Evolutionary conservation across 1,140 invertebrate genomes (phyloP).

Genomic region (Ylistrum balloti): DNA sequence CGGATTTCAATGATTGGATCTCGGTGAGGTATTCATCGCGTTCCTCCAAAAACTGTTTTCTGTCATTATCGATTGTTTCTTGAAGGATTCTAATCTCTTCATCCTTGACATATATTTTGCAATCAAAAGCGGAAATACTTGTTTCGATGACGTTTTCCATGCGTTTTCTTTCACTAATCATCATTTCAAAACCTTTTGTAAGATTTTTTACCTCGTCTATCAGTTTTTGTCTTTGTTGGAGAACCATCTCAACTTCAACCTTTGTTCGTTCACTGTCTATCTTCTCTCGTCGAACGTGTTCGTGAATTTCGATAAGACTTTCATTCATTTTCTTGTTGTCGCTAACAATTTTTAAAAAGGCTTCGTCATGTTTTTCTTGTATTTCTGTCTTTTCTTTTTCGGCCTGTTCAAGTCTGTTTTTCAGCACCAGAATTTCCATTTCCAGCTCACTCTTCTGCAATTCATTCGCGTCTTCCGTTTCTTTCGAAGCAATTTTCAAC

Average conservation of each 20-base stretch:
- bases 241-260: background rate
- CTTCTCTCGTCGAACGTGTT: background rate
- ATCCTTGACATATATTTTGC: background rate
- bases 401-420: background rate
- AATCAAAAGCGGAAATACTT: background rate
- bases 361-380: background rate
- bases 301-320: background rate
- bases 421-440: background rate
- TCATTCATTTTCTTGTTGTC: slow-evolving; percentile 16
- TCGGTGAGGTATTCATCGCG: background rate
- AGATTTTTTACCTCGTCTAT: background rate
- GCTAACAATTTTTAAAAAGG: background rate
- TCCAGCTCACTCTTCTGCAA: background rate
- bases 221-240: background rate
- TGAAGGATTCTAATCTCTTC: background rate
- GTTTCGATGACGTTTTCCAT: background rate
- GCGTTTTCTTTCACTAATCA: background rate
- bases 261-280: background rate
- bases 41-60: background rate
- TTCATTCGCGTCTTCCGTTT: too few species aligned
- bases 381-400: background rate
- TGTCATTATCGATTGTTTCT: slow-evolving; percentile 8
- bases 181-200: background rate
- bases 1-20: background rate
- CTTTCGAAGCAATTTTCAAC: too few species aligned